Conservation (phyloP, 2,113 vertebrate genomes). For the Chlamydotis undulata region DNA sequence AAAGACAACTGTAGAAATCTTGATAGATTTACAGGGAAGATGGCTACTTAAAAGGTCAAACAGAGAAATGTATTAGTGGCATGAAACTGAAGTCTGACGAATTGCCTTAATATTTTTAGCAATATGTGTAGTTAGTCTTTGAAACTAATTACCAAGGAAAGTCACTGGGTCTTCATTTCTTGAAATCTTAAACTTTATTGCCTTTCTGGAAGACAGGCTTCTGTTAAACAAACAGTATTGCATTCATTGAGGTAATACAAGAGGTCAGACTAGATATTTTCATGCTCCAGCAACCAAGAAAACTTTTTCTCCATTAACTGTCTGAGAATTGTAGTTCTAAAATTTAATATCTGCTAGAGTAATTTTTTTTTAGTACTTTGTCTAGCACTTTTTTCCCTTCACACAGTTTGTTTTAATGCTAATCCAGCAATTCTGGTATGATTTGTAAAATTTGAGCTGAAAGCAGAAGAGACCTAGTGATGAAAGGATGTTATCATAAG, state of each 20-base stretch:
- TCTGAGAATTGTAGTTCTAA: not conserved
- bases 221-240: not conserved
- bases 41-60: not conserved
- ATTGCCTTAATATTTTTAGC: not conserved
- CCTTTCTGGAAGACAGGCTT: not conserved
- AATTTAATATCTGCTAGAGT: not conserved
- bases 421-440: not conserved
- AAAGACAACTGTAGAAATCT: not conserved
- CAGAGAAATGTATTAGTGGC: not conserved
- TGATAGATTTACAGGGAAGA: not conserved
- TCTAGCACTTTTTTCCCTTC: not conserved
- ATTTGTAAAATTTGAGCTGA: not conserved
- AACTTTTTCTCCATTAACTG: not conserved
- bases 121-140: not conserved
- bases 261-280: not conserved
- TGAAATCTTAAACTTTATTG: not conserved
- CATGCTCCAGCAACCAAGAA: not conserved
- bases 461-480: not conserved
- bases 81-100: slow-evolving; percentile 11
- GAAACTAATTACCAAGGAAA: not conserved
- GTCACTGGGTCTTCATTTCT: not conserved
- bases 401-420: not conserved
- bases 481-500: not conserved
- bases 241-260: not conserved
- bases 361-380: not conserved